These are phyloP conservation scores for Vulpes ferrilata DNA, from an alignment of 2,113 vertebrate species.

Conservation along the genomic window DNA sequence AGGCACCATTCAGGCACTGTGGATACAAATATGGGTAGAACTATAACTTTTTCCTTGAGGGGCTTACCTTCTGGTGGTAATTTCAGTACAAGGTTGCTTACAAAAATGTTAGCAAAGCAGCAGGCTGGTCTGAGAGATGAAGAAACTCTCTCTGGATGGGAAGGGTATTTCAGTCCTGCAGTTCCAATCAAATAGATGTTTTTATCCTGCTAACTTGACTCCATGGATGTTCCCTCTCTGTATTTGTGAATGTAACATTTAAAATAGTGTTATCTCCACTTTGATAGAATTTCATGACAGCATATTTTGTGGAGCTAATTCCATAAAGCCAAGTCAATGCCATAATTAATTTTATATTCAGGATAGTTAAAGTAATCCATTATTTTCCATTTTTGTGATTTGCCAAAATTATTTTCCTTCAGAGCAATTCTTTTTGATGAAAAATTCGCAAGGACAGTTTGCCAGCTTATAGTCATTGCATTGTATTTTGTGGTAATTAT, in stretches of 20 bases:
- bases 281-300: background rate
- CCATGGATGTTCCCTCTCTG: background rate
- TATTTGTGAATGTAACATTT: background rate
- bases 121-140: background rate
- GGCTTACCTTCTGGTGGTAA: background rate
- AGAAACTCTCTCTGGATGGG: background rate
- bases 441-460: slow-evolving; percentile 27
- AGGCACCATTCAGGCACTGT: background rate
- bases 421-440: background rate
- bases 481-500: background rate
- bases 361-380: background rate
- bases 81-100: background rate
- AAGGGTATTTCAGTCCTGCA: background rate
- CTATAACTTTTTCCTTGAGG: background rate
- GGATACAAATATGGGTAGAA: background rate
- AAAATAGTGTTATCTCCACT: background rate
- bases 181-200: background rate
- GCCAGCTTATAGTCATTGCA: background rate
- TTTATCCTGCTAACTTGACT: background rate
- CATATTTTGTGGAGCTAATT: background rate
- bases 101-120: background rate
- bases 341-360: slow-evolving; percentile 7
- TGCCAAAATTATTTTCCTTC: background rate
- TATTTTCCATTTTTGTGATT: slow-evolving; percentile 42
- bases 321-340: background rate